Conservation (phyloP, 2,113 vertebrate species). For the Melanerpes aurifrons region DNA sequence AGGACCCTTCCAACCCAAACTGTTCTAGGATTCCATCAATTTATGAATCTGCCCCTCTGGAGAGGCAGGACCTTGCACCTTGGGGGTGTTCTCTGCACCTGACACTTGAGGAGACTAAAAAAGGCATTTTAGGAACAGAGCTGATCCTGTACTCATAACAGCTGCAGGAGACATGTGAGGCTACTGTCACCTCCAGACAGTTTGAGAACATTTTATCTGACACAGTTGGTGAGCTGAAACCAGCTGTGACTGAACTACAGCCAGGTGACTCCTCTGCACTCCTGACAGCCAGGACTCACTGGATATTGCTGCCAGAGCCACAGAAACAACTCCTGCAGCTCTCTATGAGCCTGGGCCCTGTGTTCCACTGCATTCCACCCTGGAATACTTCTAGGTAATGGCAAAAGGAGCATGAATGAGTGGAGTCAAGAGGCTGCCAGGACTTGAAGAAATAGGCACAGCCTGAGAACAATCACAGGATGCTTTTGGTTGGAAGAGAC, state of each 20-base stretch:
- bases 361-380: neutral
- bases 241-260: neutral
- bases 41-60: neutral
- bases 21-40: no score
- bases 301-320: neutral
- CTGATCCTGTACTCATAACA: neutral
- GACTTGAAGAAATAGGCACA: neutral
- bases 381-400: neutral
- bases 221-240: neutral
- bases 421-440: neutral
- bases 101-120: neutral
- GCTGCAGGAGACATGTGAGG: accelerated
- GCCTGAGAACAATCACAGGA: neutral
- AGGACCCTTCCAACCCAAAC: no score
- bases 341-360: neutral
- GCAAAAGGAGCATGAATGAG: neutral
- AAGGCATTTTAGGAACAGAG: neutral
- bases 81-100: accelerated
- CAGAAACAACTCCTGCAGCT: accelerated
- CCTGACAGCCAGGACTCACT: neutral
- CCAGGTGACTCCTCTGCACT: neutral
- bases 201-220: accelerated
- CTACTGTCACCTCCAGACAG: neutral
- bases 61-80: neutral
- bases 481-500: no score